These are phyloP conservation scores for Tetramorium bicarinatum DNA, from an alignment of 2,888 invertebrate genomes.

Conservation along the genomic window DNA sequence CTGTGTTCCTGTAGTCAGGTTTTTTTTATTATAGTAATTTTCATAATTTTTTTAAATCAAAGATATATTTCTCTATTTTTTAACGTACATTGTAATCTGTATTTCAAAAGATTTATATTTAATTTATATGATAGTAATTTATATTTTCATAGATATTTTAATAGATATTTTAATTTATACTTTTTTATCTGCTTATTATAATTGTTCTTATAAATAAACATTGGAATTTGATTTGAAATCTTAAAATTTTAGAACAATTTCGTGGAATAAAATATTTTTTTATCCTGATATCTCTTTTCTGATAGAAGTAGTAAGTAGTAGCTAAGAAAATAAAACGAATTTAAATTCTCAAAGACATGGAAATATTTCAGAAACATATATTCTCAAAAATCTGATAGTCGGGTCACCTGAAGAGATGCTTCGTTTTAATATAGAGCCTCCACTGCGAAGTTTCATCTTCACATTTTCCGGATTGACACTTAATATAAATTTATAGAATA, in stretches of 20 bases:
- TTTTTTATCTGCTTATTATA: no score
- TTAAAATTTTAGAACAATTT: neutral
- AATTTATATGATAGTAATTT: no score
- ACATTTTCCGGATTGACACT: slow-evolving; percentile 88
- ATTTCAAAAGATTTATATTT: no score
- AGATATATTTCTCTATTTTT: neutral
- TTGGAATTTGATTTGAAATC: neutral
- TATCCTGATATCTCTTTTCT: no score
- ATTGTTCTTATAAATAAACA: no score
- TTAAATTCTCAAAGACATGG: neutral
- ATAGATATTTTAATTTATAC: no score
- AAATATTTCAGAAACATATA: neutral
- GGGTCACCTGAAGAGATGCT: slow-evolving; percentile 89
- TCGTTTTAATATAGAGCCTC: slow-evolving; percentile 89
- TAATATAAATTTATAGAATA: slow-evolving; percentile 92
- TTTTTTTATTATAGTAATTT: neutral
- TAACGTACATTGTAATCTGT: neutral
- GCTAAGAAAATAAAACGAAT: neutral
- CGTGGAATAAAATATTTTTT: neutral
- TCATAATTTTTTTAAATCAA: no score
- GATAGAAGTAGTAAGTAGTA: neutral
- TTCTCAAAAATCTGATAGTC: neutral
- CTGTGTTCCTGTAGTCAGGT: slow-evolving; percentile 87
- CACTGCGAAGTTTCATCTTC: slow-evolving; percentile 87
- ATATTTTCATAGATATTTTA: no score